Percentiles rank a stretch among this genome's conserved stretches.
Conservation (phyloP, 2,797 vertebrate species). For the Leucoraja ocellata region DNA sequence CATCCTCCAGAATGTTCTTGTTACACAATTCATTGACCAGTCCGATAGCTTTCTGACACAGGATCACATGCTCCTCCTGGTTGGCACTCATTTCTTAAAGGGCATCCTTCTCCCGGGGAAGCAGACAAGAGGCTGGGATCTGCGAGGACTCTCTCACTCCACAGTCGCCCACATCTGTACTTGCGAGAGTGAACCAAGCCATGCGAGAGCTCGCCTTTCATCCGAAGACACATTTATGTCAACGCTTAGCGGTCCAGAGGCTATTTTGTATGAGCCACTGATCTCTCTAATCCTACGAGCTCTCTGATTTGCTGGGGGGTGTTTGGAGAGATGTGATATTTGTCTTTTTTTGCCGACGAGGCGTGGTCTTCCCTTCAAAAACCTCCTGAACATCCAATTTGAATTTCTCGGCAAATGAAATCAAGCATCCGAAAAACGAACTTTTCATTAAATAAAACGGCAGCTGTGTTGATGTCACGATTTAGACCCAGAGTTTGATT, state of each 20-base stretch:
- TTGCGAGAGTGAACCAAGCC: background rate
- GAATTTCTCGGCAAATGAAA: background rate
- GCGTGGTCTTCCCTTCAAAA: background rate
- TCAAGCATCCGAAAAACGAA: background rate
- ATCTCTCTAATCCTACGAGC: background rate
- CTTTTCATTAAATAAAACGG: background rate
- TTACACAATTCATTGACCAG: slow-evolving; percentile 21
- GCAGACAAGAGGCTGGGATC: background rate
- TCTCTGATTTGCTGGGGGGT: slow-evolving; percentile 7
- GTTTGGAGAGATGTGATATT: background rate
- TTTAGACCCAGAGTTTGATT: background rate
- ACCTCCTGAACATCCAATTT: slow-evolving; percentile 10
- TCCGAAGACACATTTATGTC: slow-evolving; percentile 14
- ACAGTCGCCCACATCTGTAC: background rate
- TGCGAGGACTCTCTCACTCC: background rate
- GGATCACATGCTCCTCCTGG: slow-evolving; percentile 20
- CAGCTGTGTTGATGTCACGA: background rate
- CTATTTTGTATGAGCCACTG: background rate
- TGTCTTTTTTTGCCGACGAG: background rate
- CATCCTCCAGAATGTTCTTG: slow-evolving; percentile 21
- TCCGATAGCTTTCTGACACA: slow-evolving; percentile 30
- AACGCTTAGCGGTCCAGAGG: background rate
- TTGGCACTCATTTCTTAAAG: slow-evolving; percentile 26
- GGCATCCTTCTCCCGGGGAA: background rate
- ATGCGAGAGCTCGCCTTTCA: background rate